Base-by-base conservation (phyloP, 2,113 vertebrate genomes). In the human (Homo sapiens) region DNA sequence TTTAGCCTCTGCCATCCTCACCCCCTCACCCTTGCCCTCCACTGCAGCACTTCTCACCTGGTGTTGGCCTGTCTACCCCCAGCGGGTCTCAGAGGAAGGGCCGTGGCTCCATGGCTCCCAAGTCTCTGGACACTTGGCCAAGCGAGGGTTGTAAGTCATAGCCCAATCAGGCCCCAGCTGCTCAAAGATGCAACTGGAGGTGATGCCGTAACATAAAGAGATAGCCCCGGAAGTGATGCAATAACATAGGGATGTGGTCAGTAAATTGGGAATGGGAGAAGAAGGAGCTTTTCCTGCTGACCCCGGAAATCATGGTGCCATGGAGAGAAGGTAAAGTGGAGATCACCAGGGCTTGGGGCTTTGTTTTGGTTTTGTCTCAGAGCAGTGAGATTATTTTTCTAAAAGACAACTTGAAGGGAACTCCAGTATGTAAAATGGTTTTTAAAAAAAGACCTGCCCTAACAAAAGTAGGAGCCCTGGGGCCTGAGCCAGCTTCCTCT, bases 351-450 rank as follows among this genome's bases (percentile, higher is more conserved):
- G 22, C 35, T 78, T 68, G 61, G 25, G 38, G 25, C 57, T 78
- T 90, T 87, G 12, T 64, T 72, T 72, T 45, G 13, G 9, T 84
- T 94, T 83, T 87, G n/a, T 68, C 92, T 68, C 48, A 90, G 55
- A 96, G 45, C 25, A 75, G n/a, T 68, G 68, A 12, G 76, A 52
- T 91, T 40, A 8, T 35, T 76, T 89, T 76, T 30, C 38, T 66
- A 68, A 75, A 59, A 72, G 17, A 72, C 84, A 76, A 70, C 18
- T 73, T 64, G 48, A 93, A 38, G 38, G 10, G 32, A 25, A 92
- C 23, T 35, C 16, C 43, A 89, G 6, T 73, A 76, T 78, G 40
- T 88, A 45, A 93, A 87, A 75, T 20, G n/a, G 38, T 59, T 66
- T 59, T 9, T 32, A 30, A 64, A 64, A n/a, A 59, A 80, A 50